Conservation (phyloP, 2,888 invertebrate genomes). For the Andrena camellia region DNA sequence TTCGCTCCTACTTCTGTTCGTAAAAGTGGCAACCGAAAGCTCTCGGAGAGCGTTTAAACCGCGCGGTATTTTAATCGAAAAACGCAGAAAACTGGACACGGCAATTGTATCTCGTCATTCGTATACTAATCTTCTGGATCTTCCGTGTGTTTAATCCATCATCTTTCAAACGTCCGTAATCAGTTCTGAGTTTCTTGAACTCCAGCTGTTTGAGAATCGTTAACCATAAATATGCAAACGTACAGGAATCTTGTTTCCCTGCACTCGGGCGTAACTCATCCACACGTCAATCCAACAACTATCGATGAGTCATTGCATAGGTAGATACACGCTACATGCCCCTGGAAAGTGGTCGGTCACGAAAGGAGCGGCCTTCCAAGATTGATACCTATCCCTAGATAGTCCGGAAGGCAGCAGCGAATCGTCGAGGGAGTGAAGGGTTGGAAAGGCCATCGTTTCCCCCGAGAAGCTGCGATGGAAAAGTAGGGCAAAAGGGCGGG, state of each 20-base stretch:
- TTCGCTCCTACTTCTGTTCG: slow-evolving; percentile 26
- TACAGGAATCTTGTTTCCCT: background rate
- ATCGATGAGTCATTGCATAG: slow-evolving; percentile 1
- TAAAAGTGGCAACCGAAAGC: slow-evolving; percentile 3
- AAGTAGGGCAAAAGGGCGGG: slow-evolving; percentile 71
- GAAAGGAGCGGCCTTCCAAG: slow-evolving; percentile 42
- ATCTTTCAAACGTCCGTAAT: background rate
- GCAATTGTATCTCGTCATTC: slow-evolving; percentile 15
- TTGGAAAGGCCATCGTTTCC: slow-evolving; percentile 45
- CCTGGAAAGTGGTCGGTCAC: background rate
- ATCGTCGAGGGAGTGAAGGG: slow-evolving; percentile 59
- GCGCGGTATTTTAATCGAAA: slow-evolving; percentile 10
- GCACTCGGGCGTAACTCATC: background rate
- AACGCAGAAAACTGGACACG: background rate
- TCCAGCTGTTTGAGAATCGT: background rate
- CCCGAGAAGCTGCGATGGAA: slow-evolving; percentile 30
- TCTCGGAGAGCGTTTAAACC: slow-evolving; percentile 23
- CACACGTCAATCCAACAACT: background rate
- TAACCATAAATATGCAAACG: background rate
- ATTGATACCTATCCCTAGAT: slow-evolving; percentile 65
- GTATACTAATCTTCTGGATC: background rate
- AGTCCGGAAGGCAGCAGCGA: slow-evolving; percentile 49
- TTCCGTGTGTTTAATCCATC: background rate
- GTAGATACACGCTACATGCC: background rate
- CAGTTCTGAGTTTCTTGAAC: background rate